A percentile compares a stretch with the other conserved stretches of the same genome.
Conservation (phyloP, 2,888 invertebrate species). For the Caenorhabditis sulstoni region DNA sequence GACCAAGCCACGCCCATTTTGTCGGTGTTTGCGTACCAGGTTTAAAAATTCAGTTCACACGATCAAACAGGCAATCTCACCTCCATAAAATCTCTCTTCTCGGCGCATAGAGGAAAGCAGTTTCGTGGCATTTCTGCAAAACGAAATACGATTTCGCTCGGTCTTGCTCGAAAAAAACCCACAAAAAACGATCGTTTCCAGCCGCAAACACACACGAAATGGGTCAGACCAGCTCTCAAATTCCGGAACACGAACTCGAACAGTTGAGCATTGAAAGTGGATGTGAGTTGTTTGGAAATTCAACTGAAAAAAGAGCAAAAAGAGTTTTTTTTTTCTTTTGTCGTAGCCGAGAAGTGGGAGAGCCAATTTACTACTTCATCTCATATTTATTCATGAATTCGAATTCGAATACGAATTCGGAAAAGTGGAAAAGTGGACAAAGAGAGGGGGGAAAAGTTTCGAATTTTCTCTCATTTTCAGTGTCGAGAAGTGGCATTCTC, state of each 20-base stretch:
- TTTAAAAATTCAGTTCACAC: background rate
- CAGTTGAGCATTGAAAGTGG: slow-evolving; percentile 74
- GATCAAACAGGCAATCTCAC: slow-evolving; percentile 39
- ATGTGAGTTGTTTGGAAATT: slow-evolving; percentile 69
- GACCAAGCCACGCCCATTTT: no score
- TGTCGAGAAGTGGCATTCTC: slow-evolving; percentile 74
- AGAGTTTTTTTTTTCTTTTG: no score
- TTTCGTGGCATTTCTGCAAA: slow-evolving; percentile 61
- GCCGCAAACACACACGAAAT: slow-evolving; percentile 30
- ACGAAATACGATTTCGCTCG: no score
- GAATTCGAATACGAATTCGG: no score
- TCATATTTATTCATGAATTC: slow-evolving; percentile 50
- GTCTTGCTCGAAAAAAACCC: background rate
- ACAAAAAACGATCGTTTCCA: background rate
- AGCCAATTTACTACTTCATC: slow-evolving; percentile 27
- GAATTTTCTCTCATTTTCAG: slow-evolving; percentile 65
- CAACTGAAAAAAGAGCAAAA: no score
- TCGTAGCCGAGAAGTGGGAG: slow-evolving; percentile 16
- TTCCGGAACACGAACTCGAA: slow-evolving; percentile 73
- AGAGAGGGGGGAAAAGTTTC: slow-evolving; percentile 24
- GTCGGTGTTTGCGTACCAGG: no score
- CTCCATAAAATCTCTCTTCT: slow-evolving; percentile 79
- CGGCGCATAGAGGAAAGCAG: slow-evolving; percentile 71
- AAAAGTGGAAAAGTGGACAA: no score
- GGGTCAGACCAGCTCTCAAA: slow-evolving; percentile 69